Evolutionary conservation across 1,140 invertebrate species (phyloP).

Genomic region (Neodiprion fabricii): DNA sequence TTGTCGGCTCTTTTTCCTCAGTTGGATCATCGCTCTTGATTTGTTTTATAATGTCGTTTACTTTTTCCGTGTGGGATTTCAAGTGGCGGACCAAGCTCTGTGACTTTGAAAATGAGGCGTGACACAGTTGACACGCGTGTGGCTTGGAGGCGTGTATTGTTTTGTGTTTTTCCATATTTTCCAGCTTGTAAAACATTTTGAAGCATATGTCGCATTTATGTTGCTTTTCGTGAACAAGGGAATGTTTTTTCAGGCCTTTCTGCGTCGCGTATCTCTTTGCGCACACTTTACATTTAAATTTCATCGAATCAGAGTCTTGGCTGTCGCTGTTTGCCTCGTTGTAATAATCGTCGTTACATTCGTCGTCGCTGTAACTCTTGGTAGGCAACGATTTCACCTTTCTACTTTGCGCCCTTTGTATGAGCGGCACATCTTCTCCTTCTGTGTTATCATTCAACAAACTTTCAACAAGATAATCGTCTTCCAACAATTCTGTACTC

Average conservation of each 20-base stretch:
- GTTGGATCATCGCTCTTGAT: slow-evolving; percentile 33
- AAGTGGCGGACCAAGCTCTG: slow-evolving; percentile 46
- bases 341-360: slow-evolving; percentile 45
- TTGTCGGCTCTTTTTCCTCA: slow-evolving; percentile 31
- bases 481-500: slow-evolving; percentile 20
- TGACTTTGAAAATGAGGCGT: slow-evolving; percentile 46
- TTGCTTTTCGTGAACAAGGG: slow-evolving; percentile 52
- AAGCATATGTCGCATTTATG: slow-evolving; percentile 50
- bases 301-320: slow-evolving; percentile 39
- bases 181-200: slow-evolving; percentile 53
- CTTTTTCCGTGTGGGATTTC: slow-evolving; percentile 45
- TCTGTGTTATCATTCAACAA: slow-evolving; percentile 25
- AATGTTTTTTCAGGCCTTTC: slow-evolving; percentile 56
- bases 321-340: slow-evolving; percentile 40
- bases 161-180: slow-evolving; percentile 52
- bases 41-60: slow-evolving; percentile 40
- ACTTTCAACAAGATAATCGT: slow-evolving; percentile 27
- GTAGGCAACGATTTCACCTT: slow-evolving; percentile 42
- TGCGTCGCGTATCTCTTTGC: slow-evolving; percentile 48
- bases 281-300: slow-evolving; percentile 53
- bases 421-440: slow-evolving; percentile 27
- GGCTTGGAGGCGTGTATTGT: slow-evolving; percentile 48
- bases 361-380: slow-evolving; percentile 42
- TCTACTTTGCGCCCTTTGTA: slow-evolving; percentile 42
- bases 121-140: slow-evolving; percentile 49